These are phyloP conservation scores for Orius insidiosus DNA, from an alignment of 1,140 invertebrate genomes.

Conservation along the genomic window DNA sequence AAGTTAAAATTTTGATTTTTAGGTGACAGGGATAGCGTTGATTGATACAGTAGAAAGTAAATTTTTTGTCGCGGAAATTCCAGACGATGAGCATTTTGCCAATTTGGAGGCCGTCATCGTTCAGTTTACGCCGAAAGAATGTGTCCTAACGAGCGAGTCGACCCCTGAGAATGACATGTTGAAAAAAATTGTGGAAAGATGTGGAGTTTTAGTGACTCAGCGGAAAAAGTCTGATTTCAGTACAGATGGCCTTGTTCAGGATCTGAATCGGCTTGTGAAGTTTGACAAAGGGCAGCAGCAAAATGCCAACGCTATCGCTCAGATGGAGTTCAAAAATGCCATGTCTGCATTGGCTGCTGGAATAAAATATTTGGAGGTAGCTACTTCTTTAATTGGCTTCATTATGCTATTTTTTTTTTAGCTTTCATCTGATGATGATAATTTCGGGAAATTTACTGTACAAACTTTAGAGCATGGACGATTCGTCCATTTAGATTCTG, in stretches of 20 bases:
- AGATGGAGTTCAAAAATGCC: conserved; percentile 49
- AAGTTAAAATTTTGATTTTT: conserved; percentile 26
- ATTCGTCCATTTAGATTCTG: conserved; percentile 70
- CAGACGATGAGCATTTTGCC: conserved; percentile 71
- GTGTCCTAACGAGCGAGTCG: conserved; percentile 34
- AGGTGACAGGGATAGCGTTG: conserved; percentile 56
- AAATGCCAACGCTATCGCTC: conserved; percentile 50
- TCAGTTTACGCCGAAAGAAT: conserved; percentile 79
- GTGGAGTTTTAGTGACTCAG: conserved; percentile 57
- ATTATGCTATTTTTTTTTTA: conserved; percentile 23
- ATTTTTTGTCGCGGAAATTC: conserved; percentile 68
- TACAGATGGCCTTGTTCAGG: conserved; percentile 56
- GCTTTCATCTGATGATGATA: conserved; percentile 54
- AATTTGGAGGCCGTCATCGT: conserved; percentile 75
- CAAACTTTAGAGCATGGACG: conserved; percentile 41
- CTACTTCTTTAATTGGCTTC: conserved; percentile 10
- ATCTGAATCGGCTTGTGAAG: conserved; percentile 63
- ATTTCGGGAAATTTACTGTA: conserved; percentile 57
- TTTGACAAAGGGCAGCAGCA: conserved; percentile 59
- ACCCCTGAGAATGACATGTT: conserved; percentile 14
- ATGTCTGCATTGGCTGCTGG: conserved; percentile 53
- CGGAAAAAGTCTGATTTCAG: conserved; percentile 63
- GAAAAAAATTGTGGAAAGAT: conserved; percentile 44
- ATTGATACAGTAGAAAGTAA: conserved; percentile 53
- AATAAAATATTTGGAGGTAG: conserved; percentile 69